Conservation (phyloP, 1,140 invertebrate species). For the Lineus longissimus region DNA sequence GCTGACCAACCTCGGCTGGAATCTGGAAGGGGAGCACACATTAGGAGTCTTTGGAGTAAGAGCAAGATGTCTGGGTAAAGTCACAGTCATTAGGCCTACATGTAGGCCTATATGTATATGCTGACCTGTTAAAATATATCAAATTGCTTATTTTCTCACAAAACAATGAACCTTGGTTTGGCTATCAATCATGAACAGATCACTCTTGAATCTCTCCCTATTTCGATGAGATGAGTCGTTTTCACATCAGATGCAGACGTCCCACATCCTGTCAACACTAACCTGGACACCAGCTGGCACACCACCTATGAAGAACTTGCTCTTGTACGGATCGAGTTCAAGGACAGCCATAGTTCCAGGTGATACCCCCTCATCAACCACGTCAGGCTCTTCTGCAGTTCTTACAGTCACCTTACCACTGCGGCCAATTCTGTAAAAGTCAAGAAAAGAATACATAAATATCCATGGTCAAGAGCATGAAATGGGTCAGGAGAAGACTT, state of each 20-base stretch:
- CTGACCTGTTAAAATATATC: too few species aligned
- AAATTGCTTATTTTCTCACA: too few species aligned
- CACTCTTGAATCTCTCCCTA: too few species aligned
- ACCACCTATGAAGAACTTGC: constrained; percentile 87
- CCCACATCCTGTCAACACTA: constrained; percentile 42
- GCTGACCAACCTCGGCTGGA: constrained; percentile 65
- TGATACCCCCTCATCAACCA: constrained; percentile 49
- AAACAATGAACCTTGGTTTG: too few species aligned
- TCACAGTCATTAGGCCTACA: too few species aligned
- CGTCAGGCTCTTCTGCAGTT: constrained; percentile 61
- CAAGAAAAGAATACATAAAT: not conserved
- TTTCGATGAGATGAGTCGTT: too few species aligned
- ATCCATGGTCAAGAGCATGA: not conserved
- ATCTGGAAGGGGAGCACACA: constrained; percentile 51
- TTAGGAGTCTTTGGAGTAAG: too few species aligned
- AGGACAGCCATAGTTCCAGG: constrained; percentile 37
- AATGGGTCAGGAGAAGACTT: not conserved
- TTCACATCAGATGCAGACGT: too few species aligned
- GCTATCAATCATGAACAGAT: too few species aligned
- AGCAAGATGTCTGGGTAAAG: too few species aligned
- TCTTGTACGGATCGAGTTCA: constrained; percentile 38
- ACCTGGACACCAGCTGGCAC: constrained; percentile 60
- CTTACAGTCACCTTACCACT: constrained; percentile 65
- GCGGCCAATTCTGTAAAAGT: constrained; percentile 68
- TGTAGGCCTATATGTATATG: too few species aligned